phyloP scores from a whole-genome alignment of 2,797 vertebrate genomes.

The Podargus strigoides region DNA sequence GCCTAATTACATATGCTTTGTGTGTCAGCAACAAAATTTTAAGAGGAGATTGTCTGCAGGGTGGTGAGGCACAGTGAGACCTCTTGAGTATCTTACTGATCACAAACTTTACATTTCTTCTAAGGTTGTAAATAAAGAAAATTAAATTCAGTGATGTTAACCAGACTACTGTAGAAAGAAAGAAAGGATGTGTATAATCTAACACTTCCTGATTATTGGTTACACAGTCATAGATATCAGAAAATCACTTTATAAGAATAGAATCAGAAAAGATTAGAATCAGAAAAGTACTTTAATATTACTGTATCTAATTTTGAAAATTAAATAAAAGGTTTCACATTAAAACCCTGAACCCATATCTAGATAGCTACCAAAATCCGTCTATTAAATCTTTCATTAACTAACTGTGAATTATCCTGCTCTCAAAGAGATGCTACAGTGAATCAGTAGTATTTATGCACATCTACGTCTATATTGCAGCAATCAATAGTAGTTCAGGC shows the following conservation, averaged over 20 bases:
- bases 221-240: not conserved
- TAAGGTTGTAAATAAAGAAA: not conserved
- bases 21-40: not conserved
- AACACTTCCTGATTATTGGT: not conserved
- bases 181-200: not conserved
- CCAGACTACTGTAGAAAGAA: not conserved
- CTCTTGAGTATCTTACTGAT: not conserved
- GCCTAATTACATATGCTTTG: not conserved
- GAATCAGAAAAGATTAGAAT: not conserved
- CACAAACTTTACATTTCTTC: not conserved
- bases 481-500: not conserved
- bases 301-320: not conserved
- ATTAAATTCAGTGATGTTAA: not conserved
- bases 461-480: not conserved
- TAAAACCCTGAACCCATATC: not conserved
- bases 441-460: not conserved
- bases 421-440: not conserved
- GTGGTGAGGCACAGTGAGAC: not conserved
- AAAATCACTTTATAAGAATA: not conserved
- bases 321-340: not conserved
- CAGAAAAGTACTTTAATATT: not conserved
- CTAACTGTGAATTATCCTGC: not conserved
- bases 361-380: not conserved
- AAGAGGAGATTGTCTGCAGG: not conserved
- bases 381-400: not conserved